These are phyloP conservation scores for Sebastes trivittatus DNA, from an alignment of 2,797 vertebrate species.

Conservation along the genomic window DNA sequence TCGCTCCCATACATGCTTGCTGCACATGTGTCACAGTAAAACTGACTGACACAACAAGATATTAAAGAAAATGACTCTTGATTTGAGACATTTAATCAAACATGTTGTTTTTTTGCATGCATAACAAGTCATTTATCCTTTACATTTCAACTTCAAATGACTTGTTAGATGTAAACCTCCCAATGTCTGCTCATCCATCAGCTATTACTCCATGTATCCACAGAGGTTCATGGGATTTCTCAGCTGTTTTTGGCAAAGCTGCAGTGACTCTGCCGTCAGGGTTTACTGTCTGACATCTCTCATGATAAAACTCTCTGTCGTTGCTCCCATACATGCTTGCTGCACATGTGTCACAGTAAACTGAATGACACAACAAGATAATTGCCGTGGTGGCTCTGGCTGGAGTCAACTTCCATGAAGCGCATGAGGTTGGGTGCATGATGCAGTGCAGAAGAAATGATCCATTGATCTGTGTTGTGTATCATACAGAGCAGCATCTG, in stretches of 20 bases:
- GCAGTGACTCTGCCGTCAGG: neutral
- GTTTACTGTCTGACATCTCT: neutral
- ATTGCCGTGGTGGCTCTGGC: neutral
- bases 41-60: neutral
- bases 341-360: neutral
- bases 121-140: neutral
- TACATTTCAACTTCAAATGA: neutral
- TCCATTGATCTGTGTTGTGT: conserved; percentile 30
- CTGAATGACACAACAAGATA: neutral
- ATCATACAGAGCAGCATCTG: conserved; percentile 58
- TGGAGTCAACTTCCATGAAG: neutral
- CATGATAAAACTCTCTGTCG: neutral
- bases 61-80: neutral
- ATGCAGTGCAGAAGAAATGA: conserved; percentile 20
- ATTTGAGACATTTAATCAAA: conserved; percentile 11
- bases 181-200: neutral
- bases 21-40: neutral
- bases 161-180: neutral
- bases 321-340: neutral
- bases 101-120: neutral
- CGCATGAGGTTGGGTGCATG: neutral
- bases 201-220: neutral
- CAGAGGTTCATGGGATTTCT: neutral
- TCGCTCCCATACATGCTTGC: neutral
- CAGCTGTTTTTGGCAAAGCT: neutral